These are phyloP conservation scores for Lepidocyrtinus sp. DNA, from an alignment of 2,888 invertebrate genomes.

Conservation along the genomic window DNA sequence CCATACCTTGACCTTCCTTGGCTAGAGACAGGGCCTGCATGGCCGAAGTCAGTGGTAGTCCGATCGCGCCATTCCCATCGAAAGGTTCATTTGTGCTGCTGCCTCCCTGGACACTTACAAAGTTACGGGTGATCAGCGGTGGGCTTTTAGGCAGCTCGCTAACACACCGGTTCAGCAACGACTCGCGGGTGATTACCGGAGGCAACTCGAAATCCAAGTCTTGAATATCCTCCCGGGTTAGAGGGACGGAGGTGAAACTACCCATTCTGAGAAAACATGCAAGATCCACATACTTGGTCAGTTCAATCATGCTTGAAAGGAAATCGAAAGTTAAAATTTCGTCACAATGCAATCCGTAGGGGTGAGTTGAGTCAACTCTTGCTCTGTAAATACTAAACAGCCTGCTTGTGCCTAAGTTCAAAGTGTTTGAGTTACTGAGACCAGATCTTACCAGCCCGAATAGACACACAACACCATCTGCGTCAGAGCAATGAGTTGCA, in stretches of 20 bases:
- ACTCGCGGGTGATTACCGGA: constrained; percentile 72
- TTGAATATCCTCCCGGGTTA: constrained; percentile 69
- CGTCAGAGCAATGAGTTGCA: too few species aligned
- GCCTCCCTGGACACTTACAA: constrained; percentile 70
- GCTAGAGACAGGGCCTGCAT: constrained; percentile 6
- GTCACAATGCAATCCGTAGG: too few species aligned
- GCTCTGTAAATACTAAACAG: too few species aligned
- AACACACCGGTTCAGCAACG: constrained; percentile 76
- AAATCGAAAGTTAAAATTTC: too few species aligned
- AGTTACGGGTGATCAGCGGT: constrained; percentile 72
- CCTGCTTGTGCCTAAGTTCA: too few species aligned
- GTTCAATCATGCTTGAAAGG: constrained; percentile 25
- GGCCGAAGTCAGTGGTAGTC: too few species aligned
- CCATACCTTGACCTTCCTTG: too few species aligned
- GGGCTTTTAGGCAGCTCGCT: constrained; percentile 74
- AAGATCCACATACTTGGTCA: constrained; percentile 34
- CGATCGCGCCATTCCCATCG: not conserved
- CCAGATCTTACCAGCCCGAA: too few species aligned
- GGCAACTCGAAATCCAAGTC: constrained; percentile 69
- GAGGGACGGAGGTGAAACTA: constrained; percentile 80
- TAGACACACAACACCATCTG: too few species aligned
- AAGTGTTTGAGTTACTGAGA: too few species aligned
- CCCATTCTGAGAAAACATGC: constrained; percentile 77
- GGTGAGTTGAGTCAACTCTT: too few species aligned
- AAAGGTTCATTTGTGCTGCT: constrained; percentile 62